Percentiles rank a stretch among this genome's conserved stretches.
Evolutionary conservation across 2,888 invertebrate genomes (phyloP).

Genomic region (Boloria euphrosyne): DNA sequence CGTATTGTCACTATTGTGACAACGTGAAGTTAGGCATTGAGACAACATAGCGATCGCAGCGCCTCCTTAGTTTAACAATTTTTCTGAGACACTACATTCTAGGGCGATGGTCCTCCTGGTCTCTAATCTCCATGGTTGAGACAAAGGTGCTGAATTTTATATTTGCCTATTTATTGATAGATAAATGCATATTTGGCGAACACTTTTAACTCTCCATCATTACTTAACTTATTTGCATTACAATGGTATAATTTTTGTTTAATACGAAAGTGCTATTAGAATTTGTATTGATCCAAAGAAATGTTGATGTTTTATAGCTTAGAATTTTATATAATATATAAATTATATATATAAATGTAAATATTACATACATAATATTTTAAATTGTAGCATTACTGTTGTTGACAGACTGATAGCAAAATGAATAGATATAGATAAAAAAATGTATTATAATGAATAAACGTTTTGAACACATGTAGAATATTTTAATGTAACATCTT

Average conservation of each 20-base stretch:
- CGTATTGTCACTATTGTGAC: too few species aligned
- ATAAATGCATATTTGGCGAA: too few species aligned
- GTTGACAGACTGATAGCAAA: conserved; percentile 76
- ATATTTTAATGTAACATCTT: background rate
- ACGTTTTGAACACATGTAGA: background rate
- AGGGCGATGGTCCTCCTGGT: too few species aligned
- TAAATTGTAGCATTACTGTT: conserved; percentile 47
- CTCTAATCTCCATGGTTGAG: too few species aligned
- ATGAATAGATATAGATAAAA: conserved; percentile 49
- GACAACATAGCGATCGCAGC: too few species aligned
- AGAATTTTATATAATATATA: conserved; percentile 16
- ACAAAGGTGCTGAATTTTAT: too few species aligned
- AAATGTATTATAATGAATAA: conserved; percentile 5
- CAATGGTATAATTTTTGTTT: background rate
- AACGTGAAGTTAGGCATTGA: too few species aligned
- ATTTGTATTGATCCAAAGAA: conserved; percentile 17
- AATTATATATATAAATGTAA: conserved; percentile 10
- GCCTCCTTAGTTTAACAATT: too few species aligned
- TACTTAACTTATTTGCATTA: background rate
- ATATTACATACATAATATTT: conserved; percentile 15
- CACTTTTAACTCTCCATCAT: background rate
- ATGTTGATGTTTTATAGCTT: conserved; percentile 31
- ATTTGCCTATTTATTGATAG: too few species aligned
- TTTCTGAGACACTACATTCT: too few species aligned
- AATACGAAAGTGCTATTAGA: conserved; percentile 10